These are phyloP conservation scores for Hylaeus anthracinus DNA, from an alignment of 1,140 invertebrate genomes.

Conservation along the genomic window DNA sequence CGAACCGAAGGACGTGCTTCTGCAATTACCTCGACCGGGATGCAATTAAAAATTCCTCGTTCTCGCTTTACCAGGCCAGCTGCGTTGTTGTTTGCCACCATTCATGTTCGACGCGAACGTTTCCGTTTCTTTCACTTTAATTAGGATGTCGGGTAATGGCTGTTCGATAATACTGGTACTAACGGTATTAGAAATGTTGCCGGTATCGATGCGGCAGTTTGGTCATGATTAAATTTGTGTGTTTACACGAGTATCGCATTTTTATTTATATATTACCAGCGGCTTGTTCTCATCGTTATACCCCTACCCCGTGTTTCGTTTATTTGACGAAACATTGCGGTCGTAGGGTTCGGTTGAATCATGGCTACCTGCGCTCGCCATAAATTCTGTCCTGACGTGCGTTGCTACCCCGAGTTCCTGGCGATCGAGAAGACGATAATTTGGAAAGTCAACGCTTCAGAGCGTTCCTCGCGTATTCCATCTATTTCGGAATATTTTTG, in stretches of 20 bases:
- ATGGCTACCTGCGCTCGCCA: neutral
- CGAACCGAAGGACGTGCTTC: constrained; percentile 9
- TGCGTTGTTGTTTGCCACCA: neutral
- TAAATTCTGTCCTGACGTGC: neutral
- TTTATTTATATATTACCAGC: neutral
- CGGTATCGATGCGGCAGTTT: no score
- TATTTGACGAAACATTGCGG: constrained; percentile 22
- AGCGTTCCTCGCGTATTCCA: neutral
- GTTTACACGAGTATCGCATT: no score
- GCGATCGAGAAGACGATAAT: constrained; percentile 10
- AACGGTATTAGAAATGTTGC: no score
- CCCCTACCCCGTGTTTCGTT: neutral
- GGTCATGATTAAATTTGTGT: no score
- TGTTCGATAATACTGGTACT: no score
- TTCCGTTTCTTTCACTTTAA: neutral
- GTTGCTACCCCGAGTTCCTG: neutral
- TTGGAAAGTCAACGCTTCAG: neutral
- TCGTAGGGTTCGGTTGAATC: neutral
- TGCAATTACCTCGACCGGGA: neutral
- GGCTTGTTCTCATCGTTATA: no score
- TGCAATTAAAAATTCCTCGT: constrained; percentile 30
- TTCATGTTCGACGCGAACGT: neutral
- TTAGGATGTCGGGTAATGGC: neutral
- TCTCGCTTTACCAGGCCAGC: neutral
- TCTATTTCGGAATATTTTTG: no score